A percentile compares a stretch with the other conserved stretches of the same genome.
Evolutionary conservation across 2,888 invertebrate genomes (phyloP).

Genomic region (Acrobasis consociella): DNA sequence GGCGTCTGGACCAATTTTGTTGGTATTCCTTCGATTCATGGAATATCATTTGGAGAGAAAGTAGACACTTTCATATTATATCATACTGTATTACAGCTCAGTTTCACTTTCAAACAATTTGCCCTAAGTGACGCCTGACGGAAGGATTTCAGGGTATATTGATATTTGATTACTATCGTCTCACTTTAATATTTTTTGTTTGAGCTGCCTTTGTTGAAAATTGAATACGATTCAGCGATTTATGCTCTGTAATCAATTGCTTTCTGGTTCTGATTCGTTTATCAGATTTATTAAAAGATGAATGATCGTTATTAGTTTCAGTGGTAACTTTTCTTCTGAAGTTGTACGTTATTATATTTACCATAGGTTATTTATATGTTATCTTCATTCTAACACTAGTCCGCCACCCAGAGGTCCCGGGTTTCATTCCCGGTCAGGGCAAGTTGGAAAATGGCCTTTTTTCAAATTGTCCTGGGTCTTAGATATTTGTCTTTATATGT

Average conservation of each 20-base stretch:
- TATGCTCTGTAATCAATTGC: not conserved
- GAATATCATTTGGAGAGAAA: conserved; percentile 9
- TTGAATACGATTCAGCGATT: not conserved
- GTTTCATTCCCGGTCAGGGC: no score
- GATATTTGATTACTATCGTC: conserved; percentile 8
- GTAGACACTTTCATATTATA: conserved; percentile 5
- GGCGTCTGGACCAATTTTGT: conserved; percentile 19
- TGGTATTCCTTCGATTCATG: conserved; percentile 12
- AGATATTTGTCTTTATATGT: no score
- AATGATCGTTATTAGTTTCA: no score
- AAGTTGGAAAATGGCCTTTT: no score
- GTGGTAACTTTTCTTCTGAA: no score
- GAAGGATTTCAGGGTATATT: conserved; percentile 1
- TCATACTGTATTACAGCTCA: not conserved
- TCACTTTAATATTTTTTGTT: not conserved
- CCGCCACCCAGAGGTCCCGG: no score
- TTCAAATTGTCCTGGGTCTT: no score
- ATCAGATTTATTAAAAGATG: not conserved
- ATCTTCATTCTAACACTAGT: no score
- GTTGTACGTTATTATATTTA: no score
- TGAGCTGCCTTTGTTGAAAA: not conserved
- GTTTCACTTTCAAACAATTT: conserved; percentile 8
- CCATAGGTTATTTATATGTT: no score
- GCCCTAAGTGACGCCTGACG: not conserved
- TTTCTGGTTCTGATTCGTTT: not conserved